These are phyloP conservation scores for Drosophila hamatofila DNA, from an alignment of 2,888 invertebrate species.

Conservation along the genomic window DNA sequence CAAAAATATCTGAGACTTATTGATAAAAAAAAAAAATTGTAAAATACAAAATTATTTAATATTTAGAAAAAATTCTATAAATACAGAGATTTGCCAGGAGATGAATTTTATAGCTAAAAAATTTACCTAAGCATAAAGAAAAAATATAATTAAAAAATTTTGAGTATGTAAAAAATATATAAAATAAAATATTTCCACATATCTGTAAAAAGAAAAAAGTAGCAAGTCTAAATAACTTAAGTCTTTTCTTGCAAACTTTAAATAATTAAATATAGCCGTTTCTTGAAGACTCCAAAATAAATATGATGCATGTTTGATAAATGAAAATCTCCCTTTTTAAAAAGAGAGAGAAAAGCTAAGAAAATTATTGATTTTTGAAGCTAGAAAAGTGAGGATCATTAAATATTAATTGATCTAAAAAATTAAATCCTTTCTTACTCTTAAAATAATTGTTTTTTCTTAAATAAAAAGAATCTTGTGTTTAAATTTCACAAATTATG, in stretches of 20 bases:
- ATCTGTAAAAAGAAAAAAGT: no score
- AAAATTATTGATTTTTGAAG: background rate
- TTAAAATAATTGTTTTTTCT: background rate
- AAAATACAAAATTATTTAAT: no score
- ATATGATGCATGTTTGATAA: background rate
- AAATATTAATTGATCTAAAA: background rate
- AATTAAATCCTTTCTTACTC: background rate
- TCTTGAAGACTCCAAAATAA: background rate
- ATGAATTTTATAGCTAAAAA: no score
- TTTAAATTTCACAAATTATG: background rate
- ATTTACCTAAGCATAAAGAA: no score
- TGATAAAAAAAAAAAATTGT: no score
- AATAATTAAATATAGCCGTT: background rate
- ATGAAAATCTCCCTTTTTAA: no score
- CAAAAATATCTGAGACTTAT: no score
- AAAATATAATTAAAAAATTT: background rate
- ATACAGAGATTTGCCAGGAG: no score
- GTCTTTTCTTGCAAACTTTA: no score
- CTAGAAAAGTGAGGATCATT: background rate
- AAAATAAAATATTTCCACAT: background rate
- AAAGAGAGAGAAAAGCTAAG: background rate
- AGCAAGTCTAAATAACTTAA: no score
- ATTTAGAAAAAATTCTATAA: no score
- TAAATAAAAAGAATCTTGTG: no score
- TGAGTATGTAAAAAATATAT: background rate